Conservation (phyloP, 2,888 invertebrate genomes). For the Lymantria dispar region DNA sequence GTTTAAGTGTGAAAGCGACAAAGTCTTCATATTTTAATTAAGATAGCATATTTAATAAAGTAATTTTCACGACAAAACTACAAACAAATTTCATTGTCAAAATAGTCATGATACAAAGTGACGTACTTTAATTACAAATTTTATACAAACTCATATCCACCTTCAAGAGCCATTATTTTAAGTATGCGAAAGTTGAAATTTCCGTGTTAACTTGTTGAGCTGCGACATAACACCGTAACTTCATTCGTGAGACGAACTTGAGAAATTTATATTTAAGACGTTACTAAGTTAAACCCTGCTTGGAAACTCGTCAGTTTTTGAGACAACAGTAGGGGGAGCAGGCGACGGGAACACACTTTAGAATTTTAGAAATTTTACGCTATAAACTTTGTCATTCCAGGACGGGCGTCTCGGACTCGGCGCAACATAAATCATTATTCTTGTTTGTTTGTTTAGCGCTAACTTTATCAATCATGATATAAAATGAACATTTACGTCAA, state of each 20-base stretch:
- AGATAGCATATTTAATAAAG: no score
- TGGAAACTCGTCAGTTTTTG: slow-evolving; percentile 61
- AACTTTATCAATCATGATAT: slow-evolving; percentile 43
- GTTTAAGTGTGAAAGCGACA: no score
- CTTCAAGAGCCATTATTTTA: slow-evolving; percentile 34
- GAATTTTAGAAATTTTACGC: slow-evolving; percentile 75
- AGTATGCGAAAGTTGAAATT: slow-evolving; percentile 53
- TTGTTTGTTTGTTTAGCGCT: slow-evolving; percentile 48
- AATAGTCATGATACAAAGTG: neutral
- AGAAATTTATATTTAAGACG: slow-evolving; percentile 76
- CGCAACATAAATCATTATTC: slow-evolving; percentile 67
- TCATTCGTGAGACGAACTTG: slow-evolving; percentile 65
- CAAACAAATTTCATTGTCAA: no score
- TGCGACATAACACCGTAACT: slow-evolving; percentile 62
- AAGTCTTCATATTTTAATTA: no score
- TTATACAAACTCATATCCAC: slow-evolving; percentile 17
- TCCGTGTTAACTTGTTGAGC: slow-evolving; percentile 67
- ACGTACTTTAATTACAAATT: slow-evolving; percentile 16
- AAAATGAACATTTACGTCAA: slow-evolving; percentile 19
- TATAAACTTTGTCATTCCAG: slow-evolving; percentile 67
- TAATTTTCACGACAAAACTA: no score
- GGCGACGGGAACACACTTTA: slow-evolving; percentile 59
- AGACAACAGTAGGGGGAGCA: slow-evolving; percentile 55
- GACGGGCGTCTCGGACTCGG: slow-evolving; percentile 51
- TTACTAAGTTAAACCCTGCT: slow-evolving; percentile 68